phyloP scores from a whole-genome alignment of 2,797 vertebrate genomes.

The Melanotaenia trifasciata region DNA sequence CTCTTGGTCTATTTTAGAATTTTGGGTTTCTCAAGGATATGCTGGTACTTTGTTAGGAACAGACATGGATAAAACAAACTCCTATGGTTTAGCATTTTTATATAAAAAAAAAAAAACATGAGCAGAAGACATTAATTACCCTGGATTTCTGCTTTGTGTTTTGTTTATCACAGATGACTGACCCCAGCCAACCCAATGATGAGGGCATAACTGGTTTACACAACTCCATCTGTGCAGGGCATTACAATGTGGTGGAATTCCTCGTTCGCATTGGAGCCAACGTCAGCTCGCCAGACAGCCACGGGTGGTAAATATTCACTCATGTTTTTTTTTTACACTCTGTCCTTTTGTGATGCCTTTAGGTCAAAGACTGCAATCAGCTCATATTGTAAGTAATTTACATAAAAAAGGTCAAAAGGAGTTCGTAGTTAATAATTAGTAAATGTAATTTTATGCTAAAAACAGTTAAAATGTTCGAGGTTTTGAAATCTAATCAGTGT shows the following conservation, averaged over 20 bases:
- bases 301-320: constrained; percentile 86
- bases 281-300: constrained; percentile 91
- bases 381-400: no score
- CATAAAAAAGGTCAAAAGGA: no score
- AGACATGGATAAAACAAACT: not conserved
- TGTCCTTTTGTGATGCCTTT: no score
- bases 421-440: no score
- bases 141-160: not conserved
- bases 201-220: constrained; percentile 95
- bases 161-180: constrained; percentile 82
- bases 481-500: no score
- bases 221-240: constrained; percentile 92
- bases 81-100: not conserved
- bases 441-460: no score
- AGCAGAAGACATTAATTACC: not conserved
- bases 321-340: not conserved
- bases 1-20: constrained; percentile 7
- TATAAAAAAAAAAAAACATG: not conserved
- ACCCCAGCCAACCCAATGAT: constrained; percentile 92
- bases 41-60: not conserved
- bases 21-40: not conserved
- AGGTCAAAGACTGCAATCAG: no score
- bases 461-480: no score
- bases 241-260: constrained; percentile 89
- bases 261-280: constrained; percentile 89